Evolutionary conservation across 2,888 invertebrate genomes (phyloP).

Genomic region (Drosophila algonquin): DNA sequence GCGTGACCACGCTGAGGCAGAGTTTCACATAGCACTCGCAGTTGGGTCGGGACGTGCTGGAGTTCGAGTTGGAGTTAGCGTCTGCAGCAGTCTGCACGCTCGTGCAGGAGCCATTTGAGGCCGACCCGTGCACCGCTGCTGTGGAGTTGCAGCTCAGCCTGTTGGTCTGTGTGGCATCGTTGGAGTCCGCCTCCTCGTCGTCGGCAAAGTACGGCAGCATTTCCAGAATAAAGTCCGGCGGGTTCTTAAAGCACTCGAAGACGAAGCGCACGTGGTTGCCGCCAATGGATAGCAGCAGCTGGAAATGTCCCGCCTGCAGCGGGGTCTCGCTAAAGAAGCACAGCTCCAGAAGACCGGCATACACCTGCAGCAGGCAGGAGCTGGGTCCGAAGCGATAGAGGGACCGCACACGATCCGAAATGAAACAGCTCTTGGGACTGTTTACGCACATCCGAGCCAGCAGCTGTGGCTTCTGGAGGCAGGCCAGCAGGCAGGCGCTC

Average conservation of each 20-base stretch:
- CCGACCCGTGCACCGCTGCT: slow-evolving; percentile 4
- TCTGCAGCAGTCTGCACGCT: not conserved
- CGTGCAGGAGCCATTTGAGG: slow-evolving; percentile 9
- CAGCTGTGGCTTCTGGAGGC: slow-evolving; percentile 44
- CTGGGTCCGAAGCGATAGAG: slow-evolving; percentile 77
- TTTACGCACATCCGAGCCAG: slow-evolving; percentile 68
- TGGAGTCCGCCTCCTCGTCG: slow-evolving; percentile 57
- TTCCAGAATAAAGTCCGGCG: slow-evolving; percentile 75
- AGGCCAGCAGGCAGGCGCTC: slow-evolving; percentile 66
- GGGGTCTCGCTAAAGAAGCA: slow-evolving; percentile 70
- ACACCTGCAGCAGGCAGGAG: slow-evolving; percentile 81
- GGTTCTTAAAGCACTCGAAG: slow-evolving; percentile 73
- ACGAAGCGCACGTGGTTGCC: slow-evolving; percentile 78
- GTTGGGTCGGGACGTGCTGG: slow-evolving; percentile 3
- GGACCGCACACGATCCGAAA: slow-evolving; percentile 74
- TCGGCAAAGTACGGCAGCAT: slow-evolving; percentile 72
- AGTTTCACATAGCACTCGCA: slow-evolving; percentile 82
- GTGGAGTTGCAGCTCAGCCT: not conserved
- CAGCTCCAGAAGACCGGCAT: slow-evolving; percentile 78
- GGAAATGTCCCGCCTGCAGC: slow-evolving; percentile 63
- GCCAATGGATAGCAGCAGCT: slow-evolving; percentile 71
- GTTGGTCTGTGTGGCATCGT: not conserved
- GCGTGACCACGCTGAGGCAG: slow-evolving; percentile 79
- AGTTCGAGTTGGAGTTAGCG: slow-evolving; percentile 10
- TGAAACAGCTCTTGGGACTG: slow-evolving; percentile 64